Evolutionary conservation across 2,113 vertebrate species (phyloP).

Genomic region (Motacilla tschutschensis): DNA sequence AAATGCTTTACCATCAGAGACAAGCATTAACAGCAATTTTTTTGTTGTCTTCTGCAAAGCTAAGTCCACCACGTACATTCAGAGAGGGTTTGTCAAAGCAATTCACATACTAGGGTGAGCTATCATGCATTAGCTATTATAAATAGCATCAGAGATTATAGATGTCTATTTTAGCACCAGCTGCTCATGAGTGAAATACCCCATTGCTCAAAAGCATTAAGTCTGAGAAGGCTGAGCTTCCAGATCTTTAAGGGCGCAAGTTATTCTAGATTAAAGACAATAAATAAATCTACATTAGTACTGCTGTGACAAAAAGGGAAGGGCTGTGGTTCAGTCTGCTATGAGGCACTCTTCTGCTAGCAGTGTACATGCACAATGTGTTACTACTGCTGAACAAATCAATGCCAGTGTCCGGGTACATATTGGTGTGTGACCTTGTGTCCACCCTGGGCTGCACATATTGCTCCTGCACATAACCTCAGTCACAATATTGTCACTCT

Average conservation of each 20-base stretch:
- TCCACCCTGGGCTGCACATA: background rate
- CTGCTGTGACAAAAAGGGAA: background rate
- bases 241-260: background rate
- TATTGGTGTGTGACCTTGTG: background rate
- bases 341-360: background rate
- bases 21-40: background rate
- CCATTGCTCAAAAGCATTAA: background rate
- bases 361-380: background rate
- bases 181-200: background rate
- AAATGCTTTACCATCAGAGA: background rate
- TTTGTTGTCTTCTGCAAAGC: background rate
- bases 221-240: background rate
- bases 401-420: fast-evolving
- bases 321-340: background rate
- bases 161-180: background rate
- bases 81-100: background rate
- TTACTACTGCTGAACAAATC: background rate
- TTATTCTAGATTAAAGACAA: background rate
- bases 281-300: background rate
- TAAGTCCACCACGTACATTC: background rate
- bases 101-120: background rate
- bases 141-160: background rate
- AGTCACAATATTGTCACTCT: background rate
- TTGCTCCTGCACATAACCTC: background rate
- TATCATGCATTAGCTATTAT: background rate